Base-by-base conservation (phyloP, 2,797 vertebrate species). In the Helostoma temminkii region DNA sequence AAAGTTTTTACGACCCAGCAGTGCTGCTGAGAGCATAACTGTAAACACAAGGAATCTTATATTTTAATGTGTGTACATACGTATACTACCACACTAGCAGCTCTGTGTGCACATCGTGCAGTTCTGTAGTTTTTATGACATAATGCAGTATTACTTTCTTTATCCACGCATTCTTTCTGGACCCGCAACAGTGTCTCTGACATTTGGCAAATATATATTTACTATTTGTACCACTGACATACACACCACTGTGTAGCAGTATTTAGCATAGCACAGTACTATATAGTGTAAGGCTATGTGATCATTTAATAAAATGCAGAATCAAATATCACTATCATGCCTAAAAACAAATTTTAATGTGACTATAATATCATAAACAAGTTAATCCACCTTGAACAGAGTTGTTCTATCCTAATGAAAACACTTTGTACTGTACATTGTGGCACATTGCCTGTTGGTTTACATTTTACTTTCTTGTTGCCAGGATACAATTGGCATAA, bases 401-500 rank as follows among this genome's bases (percentile, higher is more conserved):
- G 19, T 14, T n/a, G 4, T 22, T 37, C 18, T 50, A 28, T 55
- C n/a, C 28, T 72, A 22, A 18, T 12, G 16, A 70, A 71, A 56
- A 74, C 37, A 63, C 22, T 10, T 47, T 43, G 6, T 2, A 59
- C 16, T 1, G 34, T 10, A 47, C 16, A 19, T 15, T 24, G 3
- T 45, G 63, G 36, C 55, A 62, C 64, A 26, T 34, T 41, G 74
- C 41, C 47, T 34, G 30, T 71, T 19, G 24, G 2, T 70, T 68
- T 41, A 36, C 0, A 22, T 26, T 4, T 5, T 25, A 18, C 9
- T 19, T 5, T 22, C 3, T 36, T 73, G 69, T 25, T 61, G 45
- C 57, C 60, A 32, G 67, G 22, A 22, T 55, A 61, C 66, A 43
- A 15, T 4, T 81, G 75, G 80, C 15, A 72, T 53, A 52, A 78